Base-by-base conservation (phyloP, 1,140 invertebrate species). In the Caenorhabditis tropicalis region DNA sequence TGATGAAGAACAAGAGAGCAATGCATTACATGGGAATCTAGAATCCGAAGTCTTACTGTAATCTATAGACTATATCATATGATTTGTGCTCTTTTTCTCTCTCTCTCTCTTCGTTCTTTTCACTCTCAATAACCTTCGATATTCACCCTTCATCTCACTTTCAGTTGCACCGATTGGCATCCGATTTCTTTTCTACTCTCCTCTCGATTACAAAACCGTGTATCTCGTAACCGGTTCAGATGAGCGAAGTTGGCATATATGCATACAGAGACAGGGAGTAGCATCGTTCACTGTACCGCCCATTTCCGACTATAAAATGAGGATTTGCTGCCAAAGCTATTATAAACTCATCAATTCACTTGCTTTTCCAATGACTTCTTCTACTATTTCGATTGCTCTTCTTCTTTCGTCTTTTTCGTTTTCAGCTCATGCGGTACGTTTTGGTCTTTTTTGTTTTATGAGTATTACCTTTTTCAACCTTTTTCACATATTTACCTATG, bases 191-290 rank as follows among this genome's bases (percentile, higher is more conserved):
- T n/a, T 46, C 2, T 24, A 10, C 24, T 46, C 36, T 21, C n/a
- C n/a, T 74, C 65, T 74, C 65, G 65, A 74, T 74, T 74, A 74
- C 65, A 74, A 74, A 74, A 74, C 65, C 65, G 36, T 74, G 65
- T 74, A 36, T 74, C 16, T 43, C 36, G 65, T 74, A 74, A 74
- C 65, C 65, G 65, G 65, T 74, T 74, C 33, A n/a, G 65, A 74
- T 74, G 65, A 74, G 65, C 36, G 65, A 74, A 43, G 65, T 74
- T 74, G 65, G 36, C 65, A 74, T 74, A 74, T 74, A 74, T 74
- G 65, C 65, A 74, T 74, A 74, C 65, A 74, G 29, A 10, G 19
- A 51, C 1, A 56, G 53, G 27, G 43, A 36, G 19, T 15, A 24
- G n/a, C n/a, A 24, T 27, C 53, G 53, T 33, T 36, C 12, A 12